These are phyloP conservation scores for Drosophila testacea DNA, from an alignment of 2,888 invertebrate genomes.

Conservation along the genomic window DNA sequence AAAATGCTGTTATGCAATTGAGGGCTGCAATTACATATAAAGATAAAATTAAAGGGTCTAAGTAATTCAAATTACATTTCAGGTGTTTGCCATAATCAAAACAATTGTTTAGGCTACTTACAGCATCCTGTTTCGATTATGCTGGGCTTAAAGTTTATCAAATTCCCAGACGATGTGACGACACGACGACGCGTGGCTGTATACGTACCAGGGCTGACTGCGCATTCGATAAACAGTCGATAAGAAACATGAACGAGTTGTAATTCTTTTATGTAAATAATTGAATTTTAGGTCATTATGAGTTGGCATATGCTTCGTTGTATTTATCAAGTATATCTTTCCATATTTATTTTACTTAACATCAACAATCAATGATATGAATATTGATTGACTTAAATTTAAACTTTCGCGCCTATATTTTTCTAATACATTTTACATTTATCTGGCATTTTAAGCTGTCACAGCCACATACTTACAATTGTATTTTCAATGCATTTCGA, in stretches of 20 bases:
- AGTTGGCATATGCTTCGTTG: too few species aligned
- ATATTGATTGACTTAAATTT: conserved; percentile 4
- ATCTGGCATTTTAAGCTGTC: neutral
- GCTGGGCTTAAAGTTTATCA: conserved; percentile 46
- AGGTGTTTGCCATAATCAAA: neutral
- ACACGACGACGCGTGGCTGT: conserved; percentile 75
- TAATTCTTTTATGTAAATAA: conserved; percentile 7
- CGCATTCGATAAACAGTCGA: conserved; percentile 36
- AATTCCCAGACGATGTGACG: conserved; percentile 77
- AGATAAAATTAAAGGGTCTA: conserved; percentile 6
- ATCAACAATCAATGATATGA: neutral
- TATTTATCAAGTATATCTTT: neutral
- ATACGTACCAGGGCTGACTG: conserved; percentile 60
- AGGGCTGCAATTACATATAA: conserved; percentile 65
- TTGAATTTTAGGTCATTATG: neutral
- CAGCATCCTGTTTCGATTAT: conserved; percentile 67
- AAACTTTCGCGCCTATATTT: conserved; percentile 46
- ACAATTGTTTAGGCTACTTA: conserved; percentile 48
- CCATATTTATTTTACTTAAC: neutral
- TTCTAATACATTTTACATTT: neutral
- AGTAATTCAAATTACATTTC: neutral
- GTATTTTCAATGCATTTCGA: neutral
- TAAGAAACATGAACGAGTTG: neutral
- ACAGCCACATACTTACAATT: neutral
- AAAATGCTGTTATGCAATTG: conserved; percentile 83